These are phyloP conservation scores for Hirtodrosophila confusa DNA, from an alignment of 2,888 invertebrate species.

Conservation along the genomic window DNA sequence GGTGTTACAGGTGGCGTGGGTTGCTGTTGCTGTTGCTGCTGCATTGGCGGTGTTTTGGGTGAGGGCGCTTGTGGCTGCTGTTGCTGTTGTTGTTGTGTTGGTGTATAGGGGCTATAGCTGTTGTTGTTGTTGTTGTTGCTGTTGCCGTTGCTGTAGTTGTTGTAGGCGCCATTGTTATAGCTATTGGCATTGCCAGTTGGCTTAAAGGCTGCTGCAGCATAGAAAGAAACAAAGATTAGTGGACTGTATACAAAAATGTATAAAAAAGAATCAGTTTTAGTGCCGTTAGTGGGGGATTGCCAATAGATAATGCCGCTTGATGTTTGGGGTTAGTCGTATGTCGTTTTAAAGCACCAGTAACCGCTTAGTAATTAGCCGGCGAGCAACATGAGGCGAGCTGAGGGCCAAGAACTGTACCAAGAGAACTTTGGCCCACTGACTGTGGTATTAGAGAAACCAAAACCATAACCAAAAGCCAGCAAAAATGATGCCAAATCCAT, in stretches of 20 bases:
- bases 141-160: constrained; percentile 26
- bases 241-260: too few relatives aligned
- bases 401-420: constrained; percentile 49
- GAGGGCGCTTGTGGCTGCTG: constrained; percentile 46
- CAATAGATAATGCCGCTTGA: constrained; percentile 50
- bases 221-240: constrained; percentile 5
- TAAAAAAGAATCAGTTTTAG: constrained; percentile 42
- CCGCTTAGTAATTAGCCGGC: constrained; percentile 75
- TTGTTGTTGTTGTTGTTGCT: constrained; percentile 33
- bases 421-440: constrained; percentile 40
- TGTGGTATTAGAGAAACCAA: constrained; percentile 54
- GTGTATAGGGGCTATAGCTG: constrained; percentile 52
- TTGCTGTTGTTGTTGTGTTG: constrained; percentile 51
- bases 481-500: constrained; percentile 36
- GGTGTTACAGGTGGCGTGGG: constrained; percentile 68
- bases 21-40: constrained; percentile 52
- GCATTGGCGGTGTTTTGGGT: constrained; percentile 56
- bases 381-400: constrained; percentile 51
- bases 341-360: constrained; percentile 67
- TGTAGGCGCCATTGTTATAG: constrained; percentile 32
- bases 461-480: constrained; percentile 66
- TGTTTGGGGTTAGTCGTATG: constrained; percentile 60
- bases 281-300: constrained; percentile 63
- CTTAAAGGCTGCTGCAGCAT: constrained; percentile 32
- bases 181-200: constrained; percentile 34